phyloP scores from a whole-genome alignment of 2,797 vertebrate genomes.

The Anisognathus igniventris region DNA sequence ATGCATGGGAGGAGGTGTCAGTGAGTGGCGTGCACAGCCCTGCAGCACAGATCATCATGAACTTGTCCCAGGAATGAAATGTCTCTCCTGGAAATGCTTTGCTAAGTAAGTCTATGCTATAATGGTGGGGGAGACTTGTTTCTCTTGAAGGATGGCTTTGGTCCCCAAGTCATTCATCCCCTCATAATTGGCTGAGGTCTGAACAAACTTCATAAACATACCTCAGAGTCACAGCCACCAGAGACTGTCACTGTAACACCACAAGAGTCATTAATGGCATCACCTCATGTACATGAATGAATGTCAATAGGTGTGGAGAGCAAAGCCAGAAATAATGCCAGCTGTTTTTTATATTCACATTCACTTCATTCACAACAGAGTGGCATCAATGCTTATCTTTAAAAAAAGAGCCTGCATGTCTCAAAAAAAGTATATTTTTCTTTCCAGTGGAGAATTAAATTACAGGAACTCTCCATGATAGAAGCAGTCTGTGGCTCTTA shows the following conservation, averaged over 20 bases:
- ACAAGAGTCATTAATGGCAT: not conserved
- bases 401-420: not conserved
- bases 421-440: not conserved
- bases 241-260: not conserved
- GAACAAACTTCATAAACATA: constrained; percentile 5
- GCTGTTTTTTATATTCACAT: not conserved
- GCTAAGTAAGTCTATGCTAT: not conserved
- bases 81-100: not conserved
- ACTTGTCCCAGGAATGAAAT: not conserved
- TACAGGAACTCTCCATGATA: not conserved
- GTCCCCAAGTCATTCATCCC: not conserved
- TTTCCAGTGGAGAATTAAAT: not conserved
- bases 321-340: not conserved
- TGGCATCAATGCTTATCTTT: not conserved
- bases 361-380: not conserved
- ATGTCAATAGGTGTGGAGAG: not conserved
- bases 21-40: rapidly evolving
- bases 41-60: not conserved
- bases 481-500: not conserved
- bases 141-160: not conserved
- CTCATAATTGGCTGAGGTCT: not conserved
- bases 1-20: not conserved
- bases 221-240: not conserved
- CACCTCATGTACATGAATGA: not conserved
- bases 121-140: not conserved